phyloP scores from a whole-genome alignment of 2,113 vertebrate genomes.

The Elaphurus davidianus region DNA sequence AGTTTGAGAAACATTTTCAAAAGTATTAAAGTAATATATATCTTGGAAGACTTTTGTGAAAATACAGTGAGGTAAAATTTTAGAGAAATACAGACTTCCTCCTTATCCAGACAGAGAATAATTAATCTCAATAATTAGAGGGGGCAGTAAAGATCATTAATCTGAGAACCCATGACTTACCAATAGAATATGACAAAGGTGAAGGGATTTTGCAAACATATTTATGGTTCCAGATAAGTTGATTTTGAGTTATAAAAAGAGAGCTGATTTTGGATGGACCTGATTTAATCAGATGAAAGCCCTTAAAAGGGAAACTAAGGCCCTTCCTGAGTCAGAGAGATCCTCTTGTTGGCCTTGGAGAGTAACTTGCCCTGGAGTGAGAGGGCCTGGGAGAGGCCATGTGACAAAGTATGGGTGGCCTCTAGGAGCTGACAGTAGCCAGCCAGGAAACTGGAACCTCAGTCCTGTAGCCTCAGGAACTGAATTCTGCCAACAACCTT shows the following conservation, averaged over 20 bases:
- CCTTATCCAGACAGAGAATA: background rate
- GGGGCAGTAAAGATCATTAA: background rate
- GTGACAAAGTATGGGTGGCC: background rate
- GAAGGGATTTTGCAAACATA: background rate
- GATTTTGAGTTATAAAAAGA: background rate
- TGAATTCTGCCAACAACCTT: background rate
- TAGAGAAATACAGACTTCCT: background rate
- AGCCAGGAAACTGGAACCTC: background rate
- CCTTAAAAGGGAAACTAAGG: background rate
- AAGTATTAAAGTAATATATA: background rate
- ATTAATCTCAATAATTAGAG: background rate
- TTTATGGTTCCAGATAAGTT: background rate
- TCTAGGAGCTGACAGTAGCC: background rate
- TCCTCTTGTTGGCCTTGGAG: background rate
- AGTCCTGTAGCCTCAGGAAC: background rate
- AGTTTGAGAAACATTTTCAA: background rate
- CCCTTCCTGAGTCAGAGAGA: background rate
- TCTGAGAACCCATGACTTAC: background rate
- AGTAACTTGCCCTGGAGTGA: background rate
- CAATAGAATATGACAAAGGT: background rate
- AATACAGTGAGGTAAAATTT: background rate
- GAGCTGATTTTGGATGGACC: background rate
- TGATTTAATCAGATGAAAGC: background rate
- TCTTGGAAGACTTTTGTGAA: background rate
- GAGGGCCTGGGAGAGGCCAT: background rate